Evolutionary conservation across 1,140 invertebrate species (phyloP), one percentile per base, ranked within the genome.

Genomic region (Heterodera carotae): DNA sequence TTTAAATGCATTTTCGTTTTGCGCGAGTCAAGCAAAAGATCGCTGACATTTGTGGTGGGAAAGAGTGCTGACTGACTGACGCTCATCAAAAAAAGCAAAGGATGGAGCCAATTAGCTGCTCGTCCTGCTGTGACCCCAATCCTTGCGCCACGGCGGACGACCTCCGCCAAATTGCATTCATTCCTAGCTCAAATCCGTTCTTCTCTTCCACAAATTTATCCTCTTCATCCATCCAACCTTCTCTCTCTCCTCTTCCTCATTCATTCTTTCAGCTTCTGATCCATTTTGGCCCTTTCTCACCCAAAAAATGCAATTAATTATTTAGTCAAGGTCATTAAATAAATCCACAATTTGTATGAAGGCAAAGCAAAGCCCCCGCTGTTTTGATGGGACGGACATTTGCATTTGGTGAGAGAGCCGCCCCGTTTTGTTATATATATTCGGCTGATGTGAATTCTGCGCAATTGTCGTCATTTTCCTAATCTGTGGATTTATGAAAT

Each of bases 21-120:
- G 48, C 22, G 48, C 15, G 15, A 53, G 48, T 53, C 48, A 22
- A 53, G 39, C 48, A 18, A 53, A 53, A 22, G 48, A 18, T 53
- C 12, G 48, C 48, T 53, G 48, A 15, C 18, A 18, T n/a, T 12
- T 10, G 4, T 53, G 48, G 48, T 53, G 48, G 48, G 48, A 53
- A 53, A 18, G 48, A 53, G 22, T 22, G n/a, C n/a, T n/a, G 48
- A 53, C 12, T 53, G 15, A 18, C 48, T 53, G 12, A 53, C 48
- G 48, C 48, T 4, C 48, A 53, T 53, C 48, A 15, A 66, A 34
- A n/a, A n/a, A 66, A 34, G 62, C 62, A 18, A 34, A n/a, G 62
- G 62, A 66, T 66, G 62, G 62, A 66, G 62, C 62, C 62, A 66
- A 66, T 66, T 66, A 66, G 62, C 62, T 34, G n/a, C n/a, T n/a